Base-by-base conservation (phyloP, 2,888 invertebrate species). In the Ophioninae sp. region DNA sequence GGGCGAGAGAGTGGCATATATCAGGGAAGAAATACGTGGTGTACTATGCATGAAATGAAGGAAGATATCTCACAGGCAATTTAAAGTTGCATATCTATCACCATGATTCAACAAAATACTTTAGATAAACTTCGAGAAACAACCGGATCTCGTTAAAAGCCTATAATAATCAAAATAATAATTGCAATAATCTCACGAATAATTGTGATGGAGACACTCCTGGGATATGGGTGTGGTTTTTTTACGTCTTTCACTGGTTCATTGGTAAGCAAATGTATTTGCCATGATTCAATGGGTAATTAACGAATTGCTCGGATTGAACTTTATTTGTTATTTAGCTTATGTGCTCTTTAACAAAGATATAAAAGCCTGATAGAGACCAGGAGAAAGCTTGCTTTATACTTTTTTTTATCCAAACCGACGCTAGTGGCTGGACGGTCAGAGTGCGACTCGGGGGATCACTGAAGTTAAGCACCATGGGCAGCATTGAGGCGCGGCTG, bases 51-150 rank as follows among this genome's bases (percentile, higher is more conserved):
- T 7, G 64, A 73, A 64, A 62, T 62, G 74, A 67, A 68, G 21
- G 41, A 64, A 82, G 74, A 74, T 79, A 73, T 61, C 73, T 62
- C 30, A 57, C 20, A n/a, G 64, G 79, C 65, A 70, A 79, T 80
- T 73, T 80, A 68, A 68, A 67, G 69, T 57, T 67, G 41, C 65
- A 57, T 64, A 70, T 59, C 72, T 62, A 68, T 50, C 65, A 77
- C 50, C 30, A 68, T 50, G 68, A 74, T 74, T 83, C 64, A 59
- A 62, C 77, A 77, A 78, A 81, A 81, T 83, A 78, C 57, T 81
- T 69, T 74, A 44, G 83, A 78, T 78, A 74, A 81, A 81, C 69
- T 61, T 37, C 65, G 59, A n/a, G 23, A 57, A 67, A 56, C 56
- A 44, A 59, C 10, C 67, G n/a, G 23, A 57, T 68, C 67, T 76